phyloP scores from a whole-genome alignment of 2,797 vertebrate species.

The Xenentodon cancila region DNA sequence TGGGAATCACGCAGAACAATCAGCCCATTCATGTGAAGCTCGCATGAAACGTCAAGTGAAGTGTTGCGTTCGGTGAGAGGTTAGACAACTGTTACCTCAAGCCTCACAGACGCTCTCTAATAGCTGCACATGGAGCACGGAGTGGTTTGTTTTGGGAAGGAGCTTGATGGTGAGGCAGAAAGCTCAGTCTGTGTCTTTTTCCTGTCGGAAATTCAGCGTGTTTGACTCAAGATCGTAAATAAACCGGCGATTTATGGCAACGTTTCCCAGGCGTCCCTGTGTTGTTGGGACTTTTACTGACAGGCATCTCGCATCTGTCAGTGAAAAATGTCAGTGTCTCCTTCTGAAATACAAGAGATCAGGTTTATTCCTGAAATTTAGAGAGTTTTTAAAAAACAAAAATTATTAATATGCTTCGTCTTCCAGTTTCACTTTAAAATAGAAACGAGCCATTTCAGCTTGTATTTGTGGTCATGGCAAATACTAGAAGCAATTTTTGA shows the following conservation, averaged over 20 bases:
- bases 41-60: slow-evolving; percentile 71
- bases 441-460: neutral
- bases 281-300: too few species aligned
- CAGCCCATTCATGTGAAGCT: slow-evolving; percentile 67
- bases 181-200: slow-evolving; percentile 24
- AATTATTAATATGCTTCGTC: neutral
- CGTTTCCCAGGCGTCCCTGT: too few species aligned
- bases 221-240: slow-evolving; percentile 7
- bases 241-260: too few species aligned
- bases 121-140: slow-evolving; percentile 16
- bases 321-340: too few species aligned
- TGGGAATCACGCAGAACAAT: slow-evolving; percentile 70
- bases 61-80: slow-evolving; percentile 66
- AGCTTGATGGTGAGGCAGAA: neutral
- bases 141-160: slow-evolving; percentile 49
- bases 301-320: too few species aligned
- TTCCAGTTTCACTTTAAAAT: neutral
- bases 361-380: too few species aligned
- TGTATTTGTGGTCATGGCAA: too few species aligned
- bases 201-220: slow-evolving; percentile 19
- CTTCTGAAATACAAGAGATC: too few species aligned
- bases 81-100: slow-evolving; percentile 60
- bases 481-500: too few species aligned
- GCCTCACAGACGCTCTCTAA: neutral
- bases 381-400: too few species aligned